These are phyloP conservation scores for Prunella fulvescens DNA, from an alignment of 2,113 vertebrate species.

Conservation along the genomic window DNA sequence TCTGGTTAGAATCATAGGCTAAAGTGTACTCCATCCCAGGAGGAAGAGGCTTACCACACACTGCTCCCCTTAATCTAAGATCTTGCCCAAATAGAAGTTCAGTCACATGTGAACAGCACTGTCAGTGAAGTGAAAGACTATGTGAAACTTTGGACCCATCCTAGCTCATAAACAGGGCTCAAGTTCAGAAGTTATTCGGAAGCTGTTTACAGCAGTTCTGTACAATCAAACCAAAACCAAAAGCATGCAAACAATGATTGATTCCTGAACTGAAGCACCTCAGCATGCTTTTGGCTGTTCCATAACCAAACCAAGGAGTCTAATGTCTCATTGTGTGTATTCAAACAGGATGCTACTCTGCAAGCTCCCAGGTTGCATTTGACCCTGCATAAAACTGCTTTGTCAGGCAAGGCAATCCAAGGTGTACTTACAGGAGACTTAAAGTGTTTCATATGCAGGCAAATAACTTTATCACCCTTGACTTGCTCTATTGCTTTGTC, in stretches of 20 bases:
- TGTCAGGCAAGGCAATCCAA: not conserved
- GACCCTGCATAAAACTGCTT: not conserved
- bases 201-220: not conserved
- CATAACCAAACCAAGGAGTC: not conserved
- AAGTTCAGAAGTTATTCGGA: not conserved
- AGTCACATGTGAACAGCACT: not conserved
- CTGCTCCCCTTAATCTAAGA: not conserved
- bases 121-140: not conserved
- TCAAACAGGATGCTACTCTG: not conserved
- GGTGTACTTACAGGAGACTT: not conserved
- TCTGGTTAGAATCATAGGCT: not conserved
- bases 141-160: not conserved
- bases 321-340: not conserved
- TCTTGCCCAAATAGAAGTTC: not conserved
- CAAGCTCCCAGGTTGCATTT: not conserved
- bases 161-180: not conserved
- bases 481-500: not conserved
- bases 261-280: not conserved
- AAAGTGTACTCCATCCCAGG: not conserved
- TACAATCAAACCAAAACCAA: not conserved
- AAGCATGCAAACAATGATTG: not conserved
- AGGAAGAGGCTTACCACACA: not conserved
- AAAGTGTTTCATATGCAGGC: not conserved
- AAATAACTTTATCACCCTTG: not conserved
- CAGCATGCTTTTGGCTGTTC: not conserved